phyloP scores from a whole-genome alignment of 2,797 vertebrate genomes.

The Bovichtus diacanthus region DNA sequence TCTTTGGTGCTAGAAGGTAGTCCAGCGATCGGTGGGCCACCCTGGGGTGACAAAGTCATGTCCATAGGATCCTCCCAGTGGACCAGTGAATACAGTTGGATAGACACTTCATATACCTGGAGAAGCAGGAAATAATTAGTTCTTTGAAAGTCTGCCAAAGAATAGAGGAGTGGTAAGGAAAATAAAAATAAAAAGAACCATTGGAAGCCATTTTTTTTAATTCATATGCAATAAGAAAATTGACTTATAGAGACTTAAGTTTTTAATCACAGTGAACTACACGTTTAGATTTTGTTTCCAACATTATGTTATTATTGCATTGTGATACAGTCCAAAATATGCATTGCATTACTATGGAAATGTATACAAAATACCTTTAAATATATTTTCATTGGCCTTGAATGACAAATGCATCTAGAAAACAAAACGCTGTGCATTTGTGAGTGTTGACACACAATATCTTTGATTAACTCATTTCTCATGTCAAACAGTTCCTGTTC shows the following conservation, averaged over 20 bases:
- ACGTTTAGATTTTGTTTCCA: neutral
- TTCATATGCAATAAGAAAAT: neutral
- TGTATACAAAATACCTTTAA: neutral
- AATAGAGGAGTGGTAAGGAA: neutral
- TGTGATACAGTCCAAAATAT: neutral
- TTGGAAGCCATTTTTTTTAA: too few species aligned
- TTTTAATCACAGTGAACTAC: neutral
- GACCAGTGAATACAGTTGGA: slow-evolving; percentile 92
- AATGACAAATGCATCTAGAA: neutral
- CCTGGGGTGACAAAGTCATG: slow-evolving; percentile 78
- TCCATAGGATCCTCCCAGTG: slow-evolving; percentile 99
- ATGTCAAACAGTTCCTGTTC: neutral
- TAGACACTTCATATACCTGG: slow-evolving; percentile 88
- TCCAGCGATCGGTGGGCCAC: slow-evolving; percentile 59
- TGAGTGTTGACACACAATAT: neutral
- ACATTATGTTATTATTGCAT: neutral
- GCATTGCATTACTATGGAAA: neutral
- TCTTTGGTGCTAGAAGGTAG: slow-evolving; percentile 87
- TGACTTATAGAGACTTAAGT: neutral
- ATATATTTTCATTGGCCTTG: neutral
- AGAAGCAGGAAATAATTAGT: neutral
- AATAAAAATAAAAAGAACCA: too few species aligned
- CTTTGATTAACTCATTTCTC: neutral
- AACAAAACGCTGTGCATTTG: neutral
- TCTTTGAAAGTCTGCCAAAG: neutral